Percentiles rank a stretch among this genome's conserved stretches.
These are phyloP conservation scores for Lasiurus cinereus DNA, from an alignment of 2,113 vertebrate species.

Conservation along the genomic window DNA sequence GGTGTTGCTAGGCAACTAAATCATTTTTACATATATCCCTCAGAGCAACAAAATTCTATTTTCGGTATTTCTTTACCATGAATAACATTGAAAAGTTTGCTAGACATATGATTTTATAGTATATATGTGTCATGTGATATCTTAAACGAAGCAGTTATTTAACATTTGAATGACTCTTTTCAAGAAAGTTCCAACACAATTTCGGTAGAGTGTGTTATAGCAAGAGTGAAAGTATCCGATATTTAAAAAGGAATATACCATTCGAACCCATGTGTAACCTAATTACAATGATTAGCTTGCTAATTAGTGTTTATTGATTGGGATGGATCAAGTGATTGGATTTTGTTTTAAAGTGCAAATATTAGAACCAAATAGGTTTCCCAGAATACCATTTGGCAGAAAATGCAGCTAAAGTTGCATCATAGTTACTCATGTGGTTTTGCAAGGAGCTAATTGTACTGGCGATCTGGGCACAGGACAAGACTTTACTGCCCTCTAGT, in stretches of 20 bases:
- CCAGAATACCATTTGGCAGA: slow-evolving; percentile 75
- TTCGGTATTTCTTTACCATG: slow-evolving; percentile 61
- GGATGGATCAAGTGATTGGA: slow-evolving; percentile 22
- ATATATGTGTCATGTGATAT: slow-evolving; percentile 67
- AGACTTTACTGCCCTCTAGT: slow-evolving; percentile 87
- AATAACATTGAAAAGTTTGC: slow-evolving; percentile 67
- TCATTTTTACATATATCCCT: slow-evolving; percentile 80
- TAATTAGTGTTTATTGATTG: slow-evolving; percentile 58
- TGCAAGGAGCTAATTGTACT: slow-evolving; percentile 81
- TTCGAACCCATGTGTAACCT: slow-evolving; percentile 33
- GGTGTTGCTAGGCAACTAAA: slow-evolving; percentile 86
- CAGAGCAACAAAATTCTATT: slow-evolving; percentile 74
- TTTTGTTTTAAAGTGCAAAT: slow-evolving; percentile 65
- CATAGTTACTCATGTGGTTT: slow-evolving; percentile 69
- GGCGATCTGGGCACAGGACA: slow-evolving; percentile 70
- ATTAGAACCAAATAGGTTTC: slow-evolving; percentile 65
- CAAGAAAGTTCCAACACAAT: not conserved
- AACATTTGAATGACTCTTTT: not conserved
- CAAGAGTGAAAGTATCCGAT: not conserved
- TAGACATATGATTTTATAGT: slow-evolving; percentile 56
- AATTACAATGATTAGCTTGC: slow-evolving; percentile 57
- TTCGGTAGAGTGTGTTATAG: not conserved
- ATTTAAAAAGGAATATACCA: slow-evolving; percentile 19
- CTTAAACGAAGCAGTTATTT: slow-evolving; percentile 11
- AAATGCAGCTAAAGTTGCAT: slow-evolving; percentile 79